Evolutionary conservation across 2,888 invertebrate species (phyloP), one percentile per base, ranked within the genome.

Genomic region (Xestia sexstrigata): DNA sequence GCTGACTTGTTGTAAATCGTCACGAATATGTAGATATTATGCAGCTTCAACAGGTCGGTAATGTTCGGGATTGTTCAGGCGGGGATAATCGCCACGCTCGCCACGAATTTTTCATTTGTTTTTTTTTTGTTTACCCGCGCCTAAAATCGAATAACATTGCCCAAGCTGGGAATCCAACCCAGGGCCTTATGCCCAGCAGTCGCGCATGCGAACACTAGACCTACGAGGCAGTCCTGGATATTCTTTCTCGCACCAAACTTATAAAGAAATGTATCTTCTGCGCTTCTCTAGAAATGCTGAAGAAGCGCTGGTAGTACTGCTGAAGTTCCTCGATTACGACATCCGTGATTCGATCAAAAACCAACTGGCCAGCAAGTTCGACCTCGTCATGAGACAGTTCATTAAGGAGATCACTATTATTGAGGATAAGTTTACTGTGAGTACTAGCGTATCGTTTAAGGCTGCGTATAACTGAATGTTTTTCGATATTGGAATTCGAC

Each of bases 301-400:
- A 92, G 98, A 98, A 88, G 99, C 99, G 0, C 95, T 99, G 70
- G 97, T 98, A 42, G 97, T 99, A 91, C 96, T 99, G 0, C 93
- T 98, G 49, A 98, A 98, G 92, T 98, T 99, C 89, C 97, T 98
- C 81, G 97, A 98, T 83, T 98, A 98, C 76, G 97, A 98, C 90
- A 98, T 98, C 0, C 97, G 99, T 2, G 97, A 97, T 73, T 97
- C 97, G 0, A 98, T 99, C 81, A 97, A 98, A 76, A 96, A 97
- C 17, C 98, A 98, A 88, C 96, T 99, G 74, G 96, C 98, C 89
- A 97, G 97, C 73, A 99, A 99, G 92, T 99, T 98, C 91, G 98
- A 98, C 84, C 98, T 98, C 49, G 97, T 99, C 69, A 97, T 99
- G 95, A 97, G 98, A 69, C 99, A 98, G 92, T 99, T 99, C 90